These are phyloP conservation scores for Dendrophyllia cribrosa DNA, from an alignment of 64 coral and sea anemone genomes.

Conservation along the genomic window DNA sequence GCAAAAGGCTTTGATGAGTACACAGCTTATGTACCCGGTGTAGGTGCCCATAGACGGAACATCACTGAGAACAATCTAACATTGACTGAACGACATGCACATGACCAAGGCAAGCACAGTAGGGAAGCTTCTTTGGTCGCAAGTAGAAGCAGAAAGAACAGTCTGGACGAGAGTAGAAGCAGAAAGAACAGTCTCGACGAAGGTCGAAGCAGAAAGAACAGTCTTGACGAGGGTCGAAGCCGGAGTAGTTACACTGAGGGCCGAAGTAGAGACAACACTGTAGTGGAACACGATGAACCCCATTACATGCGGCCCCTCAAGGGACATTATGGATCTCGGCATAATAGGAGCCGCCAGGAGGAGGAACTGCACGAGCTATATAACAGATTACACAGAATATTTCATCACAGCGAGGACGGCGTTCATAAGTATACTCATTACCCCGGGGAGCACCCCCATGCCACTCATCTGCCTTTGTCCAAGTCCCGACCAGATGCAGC, in stretches of 20 bases:
- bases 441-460: slow-evolving; percentile 1
- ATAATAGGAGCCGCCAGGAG: slow-evolving; percentile 3
- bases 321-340: slow-evolving; percentile 32
- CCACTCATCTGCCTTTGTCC: not conserved
- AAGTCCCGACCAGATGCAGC: not conserved
- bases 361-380: slow-evolving; percentile 20
- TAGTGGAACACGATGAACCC: slow-evolving; percentile 44
- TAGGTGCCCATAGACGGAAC: not conserved
- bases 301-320: slow-evolving; percentile 14
- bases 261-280: slow-evolving; percentile 33
- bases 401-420: not conserved
- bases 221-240: slow-evolving; percentile 9
- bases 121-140: slow-evolving; percentile 20
- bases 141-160: slow-evolving; percentile 1
- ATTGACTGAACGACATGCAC: not conserved
- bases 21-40: not conserved
- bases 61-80: not conserved
- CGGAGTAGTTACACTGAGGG: not conserved
- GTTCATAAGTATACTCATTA: not conserved
- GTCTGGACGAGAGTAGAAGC: slow-evolving; percentile 17
- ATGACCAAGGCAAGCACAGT: not conserved
- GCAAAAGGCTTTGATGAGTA: not conserved
- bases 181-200: not conserved
- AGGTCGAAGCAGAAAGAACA: not conserved
- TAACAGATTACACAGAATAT: slow-evolving; percentile 15